These are phyloP conservation scores for Heliothis peltigera DNA, from an alignment of 2,888 invertebrate species.

Conservation along the genomic window DNA sequence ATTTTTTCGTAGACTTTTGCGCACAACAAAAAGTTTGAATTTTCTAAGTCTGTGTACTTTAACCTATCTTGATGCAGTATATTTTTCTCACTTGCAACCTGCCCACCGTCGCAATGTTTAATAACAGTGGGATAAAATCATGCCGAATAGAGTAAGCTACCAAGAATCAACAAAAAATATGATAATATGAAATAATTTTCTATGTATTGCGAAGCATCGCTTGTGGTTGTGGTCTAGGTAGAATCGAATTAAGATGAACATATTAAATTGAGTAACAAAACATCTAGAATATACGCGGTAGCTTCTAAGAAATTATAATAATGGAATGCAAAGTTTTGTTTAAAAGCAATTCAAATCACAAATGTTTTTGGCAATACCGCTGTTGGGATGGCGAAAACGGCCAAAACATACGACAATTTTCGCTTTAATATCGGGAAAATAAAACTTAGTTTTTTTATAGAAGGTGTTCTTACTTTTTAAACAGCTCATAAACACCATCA, in stretches of 20 bases:
- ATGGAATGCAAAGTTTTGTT: slow-evolving; percentile 2
- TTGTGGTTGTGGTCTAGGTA: too few species aligned
- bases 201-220: too few species aligned
- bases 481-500: slow-evolving; percentile 13
- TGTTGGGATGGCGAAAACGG: background rate
- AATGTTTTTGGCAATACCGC: background rate
- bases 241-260: background rate
- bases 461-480: background rate
- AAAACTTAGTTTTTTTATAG: background rate
- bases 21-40: too few species aligned
- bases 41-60: too few species aligned
- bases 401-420: background rate
- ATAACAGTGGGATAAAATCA: slow-evolving; percentile 1
- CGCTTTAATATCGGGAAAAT: background rate
- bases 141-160: background rate
- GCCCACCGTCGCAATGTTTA: slow-evolving; percentile 5
- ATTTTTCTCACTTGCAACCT: background rate
- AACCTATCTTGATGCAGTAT: too few species aligned
- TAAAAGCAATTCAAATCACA: background rate
- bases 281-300: background rate
- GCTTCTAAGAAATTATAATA: background rate
- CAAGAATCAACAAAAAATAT: too few species aligned
- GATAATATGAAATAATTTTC: too few species aligned
- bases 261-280: background rate
- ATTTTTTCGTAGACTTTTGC: background rate